Evolutionary conservation across 2,113 vertebrate genomes (phyloP).

Genomic region (Choloepus hoffmanni): DNA sequence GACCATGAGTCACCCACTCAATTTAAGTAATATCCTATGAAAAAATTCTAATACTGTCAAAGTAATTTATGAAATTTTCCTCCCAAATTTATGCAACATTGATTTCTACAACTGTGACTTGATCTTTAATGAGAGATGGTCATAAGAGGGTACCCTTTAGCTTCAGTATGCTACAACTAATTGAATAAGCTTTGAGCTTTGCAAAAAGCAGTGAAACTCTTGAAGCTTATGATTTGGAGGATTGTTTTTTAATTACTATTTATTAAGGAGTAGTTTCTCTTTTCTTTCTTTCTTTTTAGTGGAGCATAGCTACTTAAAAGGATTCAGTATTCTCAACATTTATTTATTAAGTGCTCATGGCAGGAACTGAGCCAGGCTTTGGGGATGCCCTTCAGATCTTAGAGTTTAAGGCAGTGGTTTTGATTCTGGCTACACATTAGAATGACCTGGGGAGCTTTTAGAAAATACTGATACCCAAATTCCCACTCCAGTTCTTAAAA

Average conservation of each 20-base stretch:
- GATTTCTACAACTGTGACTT: neutral
- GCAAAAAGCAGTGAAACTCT: neutral
- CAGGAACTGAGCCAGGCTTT: neutral
- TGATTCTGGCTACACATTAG: neutral
- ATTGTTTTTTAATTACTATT: neutral
- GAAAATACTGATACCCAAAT: neutral
- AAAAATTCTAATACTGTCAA: neutral
- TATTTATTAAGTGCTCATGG: neutral
- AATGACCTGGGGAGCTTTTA: neutral
- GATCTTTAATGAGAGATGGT: neutral
- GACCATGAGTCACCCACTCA: neutral
- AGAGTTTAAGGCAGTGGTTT: neutral
- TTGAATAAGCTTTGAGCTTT: neutral
- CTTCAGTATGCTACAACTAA: neutral
- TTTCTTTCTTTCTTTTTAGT: neutral
- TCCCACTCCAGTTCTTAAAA: neutral
- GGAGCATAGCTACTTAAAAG: neutral
- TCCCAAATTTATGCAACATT: neutral
- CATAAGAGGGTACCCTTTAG: neutral
- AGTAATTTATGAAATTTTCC: neutral
- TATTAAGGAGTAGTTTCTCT: neutral
- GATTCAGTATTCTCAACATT: neutral
- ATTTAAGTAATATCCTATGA: neutral
- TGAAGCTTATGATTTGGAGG: neutral
- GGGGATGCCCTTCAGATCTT: neutral